Conservation (phyloP, 2,797 vertebrate species). For the Lacerta bilineata region DNA sequence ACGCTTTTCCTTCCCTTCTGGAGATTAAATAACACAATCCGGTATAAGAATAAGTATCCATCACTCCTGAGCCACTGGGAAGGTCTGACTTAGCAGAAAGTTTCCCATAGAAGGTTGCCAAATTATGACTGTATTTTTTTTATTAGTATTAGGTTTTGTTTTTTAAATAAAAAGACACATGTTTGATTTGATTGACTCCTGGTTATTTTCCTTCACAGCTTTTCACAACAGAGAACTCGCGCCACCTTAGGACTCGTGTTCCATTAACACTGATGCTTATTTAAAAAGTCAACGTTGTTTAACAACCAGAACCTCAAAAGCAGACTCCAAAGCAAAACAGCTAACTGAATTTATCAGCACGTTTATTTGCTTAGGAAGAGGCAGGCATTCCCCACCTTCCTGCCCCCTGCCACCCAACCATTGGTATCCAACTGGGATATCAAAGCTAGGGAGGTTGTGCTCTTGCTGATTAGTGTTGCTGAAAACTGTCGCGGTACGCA, state of each 20-base stretch:
- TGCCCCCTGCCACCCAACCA: background rate
- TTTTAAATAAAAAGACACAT: background rate
- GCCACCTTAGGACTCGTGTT: slow-evolving; percentile 42
- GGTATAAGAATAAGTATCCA: slow-evolving; percentile 63
- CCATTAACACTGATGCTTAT: slow-evolving; percentile 18
- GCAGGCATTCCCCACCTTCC: background rate
- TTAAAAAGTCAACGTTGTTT: background rate
- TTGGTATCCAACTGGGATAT: background rate
- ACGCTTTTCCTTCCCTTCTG: slow-evolving; percentile 61
- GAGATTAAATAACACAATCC: slow-evolving; percentile 64
- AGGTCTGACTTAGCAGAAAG: slow-evolving; percentile 58
- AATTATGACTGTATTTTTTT: slow-evolving; percentile 50
- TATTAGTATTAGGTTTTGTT: slow-evolving; percentile 56
- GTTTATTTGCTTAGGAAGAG: background rate
- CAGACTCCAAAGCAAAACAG: background rate
- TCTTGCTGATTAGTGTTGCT: background rate
- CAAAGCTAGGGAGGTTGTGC: background rate
- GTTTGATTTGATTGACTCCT: slow-evolving; percentile 42
- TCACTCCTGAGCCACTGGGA: slow-evolving; percentile 64
- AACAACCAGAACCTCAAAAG: background rate
- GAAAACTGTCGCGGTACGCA: background rate
- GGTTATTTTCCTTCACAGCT: slow-evolving; percentile 49
- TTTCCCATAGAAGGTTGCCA: slow-evolving; percentile 59
- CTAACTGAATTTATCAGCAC: background rate
- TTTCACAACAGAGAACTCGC: slow-evolving; percentile 71